phyloP scores from a whole-genome alignment of 1,140 invertebrate species.

The Brachionus manjavacas region DNA sequence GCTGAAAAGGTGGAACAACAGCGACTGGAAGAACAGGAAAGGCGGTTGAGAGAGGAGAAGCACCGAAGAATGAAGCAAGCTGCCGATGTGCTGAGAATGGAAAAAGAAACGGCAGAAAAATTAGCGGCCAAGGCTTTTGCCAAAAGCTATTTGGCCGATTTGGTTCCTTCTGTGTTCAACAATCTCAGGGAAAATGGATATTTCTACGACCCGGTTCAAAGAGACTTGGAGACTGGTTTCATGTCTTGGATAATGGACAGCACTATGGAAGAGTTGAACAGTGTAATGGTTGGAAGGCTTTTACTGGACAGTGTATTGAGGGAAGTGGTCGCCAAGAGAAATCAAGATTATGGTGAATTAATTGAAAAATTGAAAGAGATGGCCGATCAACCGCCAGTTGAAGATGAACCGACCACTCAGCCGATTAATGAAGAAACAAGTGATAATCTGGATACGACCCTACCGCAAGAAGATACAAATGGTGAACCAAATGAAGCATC shows the following conservation, averaged over 20 bases:
- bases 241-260: slow-evolving; percentile 81
- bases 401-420: neutral
- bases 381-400: neutral
- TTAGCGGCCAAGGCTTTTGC: slow-evolving; percentile 74
- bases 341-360: neutral
- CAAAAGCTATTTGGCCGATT: slow-evolving; percentile 74
- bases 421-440: neutral
- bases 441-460: neutral
- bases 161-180: slow-evolving; percentile 75
- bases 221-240: slow-evolving; percentile 68
- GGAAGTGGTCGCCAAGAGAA: slow-evolving; percentile 48
- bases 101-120: slow-evolving; percentile 70
- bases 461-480: neutral
- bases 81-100: slow-evolving; percentile 62
- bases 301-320: slow-evolving; percentile 65
- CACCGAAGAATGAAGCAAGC: slow-evolving; percentile 57
- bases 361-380: neutral
- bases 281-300: slow-evolving; percentile 70
- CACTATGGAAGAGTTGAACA: slow-evolving; percentile 71
- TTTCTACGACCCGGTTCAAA: slow-evolving; percentile 67
- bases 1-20: slow-evolving; percentile 72
- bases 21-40: slow-evolving; percentile 69
- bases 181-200: slow-evolving; percentile 71
- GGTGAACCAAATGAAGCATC: neutral
- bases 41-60: slow-evolving; percentile 52